Base-by-base conservation (phyloP, 2,113 vertebrate species). In the Lepus timidus region DNA sequence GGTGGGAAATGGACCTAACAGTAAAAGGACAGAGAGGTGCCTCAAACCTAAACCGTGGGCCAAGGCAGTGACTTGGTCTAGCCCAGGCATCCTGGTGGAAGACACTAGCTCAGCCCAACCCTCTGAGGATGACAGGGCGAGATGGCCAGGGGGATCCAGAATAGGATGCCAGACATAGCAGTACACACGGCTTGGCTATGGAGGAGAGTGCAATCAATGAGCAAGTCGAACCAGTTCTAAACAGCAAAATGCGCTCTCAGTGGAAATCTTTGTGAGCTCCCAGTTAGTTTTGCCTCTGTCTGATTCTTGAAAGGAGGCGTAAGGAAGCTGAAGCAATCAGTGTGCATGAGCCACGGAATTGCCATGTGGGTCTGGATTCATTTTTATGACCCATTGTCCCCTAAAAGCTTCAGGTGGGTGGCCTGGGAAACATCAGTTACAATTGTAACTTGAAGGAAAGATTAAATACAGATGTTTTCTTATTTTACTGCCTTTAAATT, bases 401-500 rank as follows among this genome's bases (percentile, higher is more conserved):
- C 23, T 55, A 2, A 5, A 19, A 23, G 29, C 22, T 14, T 23
- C 52, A 80, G 80, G n/a, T 91, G 29, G 88, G 88, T 85, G 84
- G 27, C 33, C 22, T 62, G 88, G 68, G 80, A 93, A 88, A 88
- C 33, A 71, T 79, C 39, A 81, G 29, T 88, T 70, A 49, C 20
- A 79, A 33, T 0, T 39, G 25, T 25, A 31, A 65, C 85, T 55
- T 79, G 55, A 83, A 86, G 68, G 65, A 70, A 78, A 95, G 67
- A 81, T 73, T n/a, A 89, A 96, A 88, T 31, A 27, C 70, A 82
- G 27, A 82, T 62, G 55, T 61, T 71, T 17, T 78, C 52, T 31
- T 51, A 51, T 75, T 90, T 79, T 39, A 49, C 8, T 87, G 65
- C 14, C 49, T 92, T 61, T 89, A 90, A 58, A 90, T 94, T 89